A percentile compares a stretch with the other conserved stretches of the same genome.
phyloP scores from a whole-genome alignment of 1,140 invertebrate genomes.

The Eciton burchellii region DNA sequence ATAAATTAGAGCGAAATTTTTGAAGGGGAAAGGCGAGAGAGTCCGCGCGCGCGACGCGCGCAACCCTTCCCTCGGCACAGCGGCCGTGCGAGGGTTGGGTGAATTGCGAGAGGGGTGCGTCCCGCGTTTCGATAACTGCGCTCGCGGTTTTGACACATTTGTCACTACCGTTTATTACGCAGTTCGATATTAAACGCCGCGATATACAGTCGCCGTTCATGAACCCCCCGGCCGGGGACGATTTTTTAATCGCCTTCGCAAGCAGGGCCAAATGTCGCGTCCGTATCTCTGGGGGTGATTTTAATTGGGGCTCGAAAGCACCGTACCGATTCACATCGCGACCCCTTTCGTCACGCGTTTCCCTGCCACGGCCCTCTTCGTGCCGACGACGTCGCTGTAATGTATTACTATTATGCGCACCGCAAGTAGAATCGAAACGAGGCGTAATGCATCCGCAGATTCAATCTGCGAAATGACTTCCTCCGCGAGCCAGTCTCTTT shows the following conservation, averaged over 20 bases:
- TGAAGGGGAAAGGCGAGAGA: slow-evolving; percentile 16
- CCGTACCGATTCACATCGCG: slow-evolving; percentile 46
- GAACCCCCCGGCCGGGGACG: slow-evolving; percentile 45
- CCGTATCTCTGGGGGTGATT: slow-evolving; percentile 45
- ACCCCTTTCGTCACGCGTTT: slow-evolving; percentile 44
- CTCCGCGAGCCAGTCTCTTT: background rate
- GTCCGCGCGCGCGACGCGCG: background rate
- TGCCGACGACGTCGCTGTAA: slow-evolving; percentile 8
- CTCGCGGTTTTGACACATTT: slow-evolving; percentile 72
- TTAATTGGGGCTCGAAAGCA: slow-evolving; percentile 50
- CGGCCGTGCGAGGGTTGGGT: slow-evolving; percentile 32
- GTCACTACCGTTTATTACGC: slow-evolving; percentile 70
- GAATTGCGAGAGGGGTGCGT: slow-evolving; percentile 28
- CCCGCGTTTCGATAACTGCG: slow-evolving; percentile 58
- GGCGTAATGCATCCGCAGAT: slow-evolving; percentile 1
- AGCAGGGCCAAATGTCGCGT: slow-evolving; percentile 47
- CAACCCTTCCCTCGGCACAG: slow-evolving; percentile 59
- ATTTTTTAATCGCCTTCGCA: slow-evolving; percentile 62
- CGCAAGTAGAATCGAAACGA: slow-evolving; percentile 20
- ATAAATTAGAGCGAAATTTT: slow-evolving; percentile 79
- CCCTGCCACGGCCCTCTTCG: slow-evolving; percentile 5
- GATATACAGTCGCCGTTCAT: slow-evolving; percentile 59
- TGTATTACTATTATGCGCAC: slow-evolving; percentile 22
- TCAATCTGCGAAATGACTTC: background rate
- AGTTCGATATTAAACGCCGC: slow-evolving; percentile 60